A percentile compares a stretch with the other conserved stretches of the same genome.
These are phyloP conservation scores for Ashinkailepas kermadecensis DNA, from an alignment of 2,888 invertebrate species.

Conservation along the genomic window DNA sequence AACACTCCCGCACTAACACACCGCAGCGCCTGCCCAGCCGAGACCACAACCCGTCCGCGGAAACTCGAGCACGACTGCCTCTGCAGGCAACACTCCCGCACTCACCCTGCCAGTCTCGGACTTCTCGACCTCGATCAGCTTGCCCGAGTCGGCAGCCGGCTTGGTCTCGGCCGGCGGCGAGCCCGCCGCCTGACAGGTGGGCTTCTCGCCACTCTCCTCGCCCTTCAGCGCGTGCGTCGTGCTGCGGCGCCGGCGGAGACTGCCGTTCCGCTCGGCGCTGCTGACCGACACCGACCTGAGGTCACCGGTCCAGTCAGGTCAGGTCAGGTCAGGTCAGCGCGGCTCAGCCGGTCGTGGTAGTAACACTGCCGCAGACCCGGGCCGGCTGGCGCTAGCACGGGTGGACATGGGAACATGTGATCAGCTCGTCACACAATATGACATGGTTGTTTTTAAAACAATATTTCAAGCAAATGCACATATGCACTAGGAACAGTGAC, in stretches of 20 bases:
- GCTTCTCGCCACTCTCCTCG: conserved; percentile 23
- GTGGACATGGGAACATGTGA: too few relatives aligned
- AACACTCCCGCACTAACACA: background rate
- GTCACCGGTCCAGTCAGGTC: background rate
- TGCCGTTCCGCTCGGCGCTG: conserved; percentile 8
- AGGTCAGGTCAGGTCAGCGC: background rate
- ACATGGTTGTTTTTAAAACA: too few relatives aligned
- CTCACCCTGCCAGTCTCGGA: conserved; percentile 64
- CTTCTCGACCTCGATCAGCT: conserved; percentile 78
- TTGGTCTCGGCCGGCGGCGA: background rate
- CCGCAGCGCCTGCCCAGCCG: too few relatives aligned
- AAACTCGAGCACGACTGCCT: too few relatives aligned
- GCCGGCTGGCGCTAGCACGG: too few relatives aligned
- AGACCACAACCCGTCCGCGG: too few relatives aligned
- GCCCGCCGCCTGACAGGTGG: background rate
- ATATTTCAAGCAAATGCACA: too few relatives aligned
- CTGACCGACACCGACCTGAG: background rate
- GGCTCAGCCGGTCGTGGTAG: background rate
- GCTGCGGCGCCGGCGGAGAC: background rate
- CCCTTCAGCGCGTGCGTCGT: conserved; percentile 6
- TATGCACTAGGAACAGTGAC: too few relatives aligned
- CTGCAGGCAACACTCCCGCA: background rate
- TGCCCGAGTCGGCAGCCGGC: conserved; percentile 25
- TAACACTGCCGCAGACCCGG: too few relatives aligned
- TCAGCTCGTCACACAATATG: too few relatives aligned